Conservation (phyloP, 1,140 invertebrate genomes). For the Drosophila guanche region DNA sequence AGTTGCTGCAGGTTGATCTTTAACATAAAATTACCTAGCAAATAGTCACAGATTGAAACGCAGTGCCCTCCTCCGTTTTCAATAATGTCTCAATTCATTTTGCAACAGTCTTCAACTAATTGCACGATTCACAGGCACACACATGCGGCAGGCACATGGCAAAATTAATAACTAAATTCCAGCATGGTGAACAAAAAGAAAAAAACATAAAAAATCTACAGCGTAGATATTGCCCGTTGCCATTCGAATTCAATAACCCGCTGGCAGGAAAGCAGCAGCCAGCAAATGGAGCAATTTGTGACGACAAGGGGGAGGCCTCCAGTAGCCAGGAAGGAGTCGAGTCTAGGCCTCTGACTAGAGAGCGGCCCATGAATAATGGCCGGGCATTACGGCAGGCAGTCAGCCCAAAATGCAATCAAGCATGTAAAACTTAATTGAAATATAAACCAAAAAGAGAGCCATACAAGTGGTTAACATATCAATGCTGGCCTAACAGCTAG, state of each 20-base stretch:
- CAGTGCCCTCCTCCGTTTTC: too few species aligned
- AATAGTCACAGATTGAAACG: too few species aligned
- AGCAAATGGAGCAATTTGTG: conserved; percentile 73
- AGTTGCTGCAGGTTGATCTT: too few species aligned
- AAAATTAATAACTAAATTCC: conserved; percentile 64
- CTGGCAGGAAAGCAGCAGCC: conserved; percentile 28
- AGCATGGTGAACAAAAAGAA: conserved; percentile 41
- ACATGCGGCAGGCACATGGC: conserved; percentile 11
- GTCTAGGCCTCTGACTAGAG: conserved; percentile 48
- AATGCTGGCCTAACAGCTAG: conserved; percentile 1
- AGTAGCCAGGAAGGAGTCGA: conserved; percentile 21
- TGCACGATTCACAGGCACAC: conserved; percentile 22
- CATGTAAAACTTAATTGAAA: conserved; percentile 81
- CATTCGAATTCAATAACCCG: conserved; percentile 79
- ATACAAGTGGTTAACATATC: conserved; percentile 67
- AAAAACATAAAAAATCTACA: conserved; percentile 47
- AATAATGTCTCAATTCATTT: too few species aligned
- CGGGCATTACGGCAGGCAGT: conserved; percentile 61
- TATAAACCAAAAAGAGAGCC: conserved; percentile 68
- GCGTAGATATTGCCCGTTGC: conserved; percentile 60
- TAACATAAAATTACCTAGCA: too few species aligned
- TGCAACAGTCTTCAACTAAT: conserved; percentile 35
- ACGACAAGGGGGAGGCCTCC: background rate
- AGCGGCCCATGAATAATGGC: conserved; percentile 68
- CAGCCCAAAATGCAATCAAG: conserved; percentile 73